Evolutionary conservation across 1,140 invertebrate species (phyloP).

Genomic region (Scylla paramamosain): DNA sequence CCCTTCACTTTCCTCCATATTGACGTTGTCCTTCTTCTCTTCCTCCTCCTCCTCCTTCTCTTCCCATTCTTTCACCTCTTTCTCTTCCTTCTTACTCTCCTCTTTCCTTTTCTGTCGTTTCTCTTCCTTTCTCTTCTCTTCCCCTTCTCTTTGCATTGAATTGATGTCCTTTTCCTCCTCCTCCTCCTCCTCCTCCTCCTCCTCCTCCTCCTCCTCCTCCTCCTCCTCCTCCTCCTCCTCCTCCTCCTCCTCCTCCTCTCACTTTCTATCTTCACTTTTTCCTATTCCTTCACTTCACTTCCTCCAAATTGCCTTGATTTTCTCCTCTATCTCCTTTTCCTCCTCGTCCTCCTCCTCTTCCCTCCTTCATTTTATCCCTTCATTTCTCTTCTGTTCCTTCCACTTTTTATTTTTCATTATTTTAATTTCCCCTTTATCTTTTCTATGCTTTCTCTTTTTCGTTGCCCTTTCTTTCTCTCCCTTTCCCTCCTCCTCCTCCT

Average conservation of each 20-base stretch:
- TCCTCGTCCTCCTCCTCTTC: neutral
- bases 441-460: neutral
- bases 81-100: too few relatives aligned
- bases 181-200: conserved; percentile 8
- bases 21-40: too few relatives aligned
- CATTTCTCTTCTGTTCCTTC: neutral
- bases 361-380: neutral
- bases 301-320: neutral
- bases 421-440: neutral
- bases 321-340: neutral
- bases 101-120: too few relatives aligned
- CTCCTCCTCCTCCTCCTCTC: neutral
- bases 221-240: conserved; percentile 12
- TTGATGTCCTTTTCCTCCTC: neutral
- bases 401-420: too few relatives aligned
- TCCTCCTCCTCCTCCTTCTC: too few relatives aligned
- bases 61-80: too few relatives aligned
- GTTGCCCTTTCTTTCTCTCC: neutral
- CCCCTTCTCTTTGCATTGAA: too few relatives aligned
- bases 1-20: too few relatives aligned
- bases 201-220: neutral
- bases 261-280: neutral
- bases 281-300: neutral
- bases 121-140: too few relatives aligned
- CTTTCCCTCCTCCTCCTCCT: too few relatives aligned